These are phyloP conservation scores for Crotalus viridis DNA, from an alignment of 2,113 vertebrate genomes.

Conservation along the genomic window DNA sequence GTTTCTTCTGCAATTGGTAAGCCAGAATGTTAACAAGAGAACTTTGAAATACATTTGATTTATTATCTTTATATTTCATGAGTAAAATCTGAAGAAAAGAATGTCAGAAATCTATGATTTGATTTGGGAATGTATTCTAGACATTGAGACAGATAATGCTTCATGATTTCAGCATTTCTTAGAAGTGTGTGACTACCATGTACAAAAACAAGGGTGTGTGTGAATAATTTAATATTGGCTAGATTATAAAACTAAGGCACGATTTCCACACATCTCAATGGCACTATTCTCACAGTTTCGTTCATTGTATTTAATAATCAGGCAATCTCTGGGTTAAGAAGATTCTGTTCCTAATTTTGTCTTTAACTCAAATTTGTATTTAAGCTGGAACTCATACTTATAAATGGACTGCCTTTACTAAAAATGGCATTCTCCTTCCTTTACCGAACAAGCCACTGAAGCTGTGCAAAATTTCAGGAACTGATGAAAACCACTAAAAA, in stretches of 20 bases:
- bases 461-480: not conserved
- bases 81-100: not conserved
- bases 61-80: not conserved
- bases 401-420: not conserved
- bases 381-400: not conserved
- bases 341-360: not conserved
- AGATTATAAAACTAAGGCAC: not conserved
- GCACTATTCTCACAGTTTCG: not conserved
- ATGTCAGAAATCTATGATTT: not conserved
- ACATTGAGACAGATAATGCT: not conserved
- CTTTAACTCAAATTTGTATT: not conserved
- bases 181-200: not conserved
- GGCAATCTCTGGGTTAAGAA: not conserved
- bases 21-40: not conserved
- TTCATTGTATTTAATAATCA: not conserved
- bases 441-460: not conserved
- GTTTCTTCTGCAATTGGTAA: too few species aligned
- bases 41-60: not conserved
- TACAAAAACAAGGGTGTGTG: not conserved
- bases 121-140: not conserved
- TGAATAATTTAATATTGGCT: not conserved
- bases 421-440: not conserved
- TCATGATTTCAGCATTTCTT: not conserved
- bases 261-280: not conserved
- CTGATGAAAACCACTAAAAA: not conserved